Evolutionary conservation across 2,888 invertebrate species (phyloP).

Genomic region (Octodonta nipae): DNA sequence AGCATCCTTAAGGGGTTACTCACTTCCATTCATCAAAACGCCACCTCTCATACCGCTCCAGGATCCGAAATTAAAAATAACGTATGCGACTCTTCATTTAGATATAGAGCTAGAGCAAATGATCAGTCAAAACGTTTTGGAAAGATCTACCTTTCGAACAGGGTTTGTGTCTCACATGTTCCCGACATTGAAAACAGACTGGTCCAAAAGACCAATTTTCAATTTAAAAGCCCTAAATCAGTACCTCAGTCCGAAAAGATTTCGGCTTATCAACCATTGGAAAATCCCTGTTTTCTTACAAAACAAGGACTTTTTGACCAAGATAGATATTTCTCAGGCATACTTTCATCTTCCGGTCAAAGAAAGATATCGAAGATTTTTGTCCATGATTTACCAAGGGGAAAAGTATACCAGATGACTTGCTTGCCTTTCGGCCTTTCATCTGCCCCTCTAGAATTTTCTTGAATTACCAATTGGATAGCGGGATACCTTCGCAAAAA

Average conservation of each 20-base stretch:
- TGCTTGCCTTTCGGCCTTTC: slow-evolving; percentile 14
- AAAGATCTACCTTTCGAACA: slow-evolving; percentile 3
- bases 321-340: slow-evolving; percentile 9
- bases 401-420: slow-evolving; percentile 11
- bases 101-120: slow-evolving; percentile 7
- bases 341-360: slow-evolving; percentile 11
- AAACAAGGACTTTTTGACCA: slow-evolving; percentile 7
- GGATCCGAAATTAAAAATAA: background rate
- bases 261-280: slow-evolving; percentile 9
- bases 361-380: slow-evolving; percentile 9
- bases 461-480: slow-evolving; percentile 11
- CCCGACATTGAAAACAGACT: slow-evolving; percentile 9
- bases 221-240: slow-evolving; percentile 10
- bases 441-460: slow-evolving; percentile 9
- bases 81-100: slow-evolving; percentile 7
- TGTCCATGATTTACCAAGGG: slow-evolving; percentile 8
- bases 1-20: slow-evolving; percentile 10
- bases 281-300: slow-evolving; percentile 9
- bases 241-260: slow-evolving; percentile 8
- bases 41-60: slow-evolving; percentile 6
- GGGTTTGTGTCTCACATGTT: slow-evolving; percentile 11
- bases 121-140: slow-evolving; percentile 6
- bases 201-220: slow-evolving; percentile 8
- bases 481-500: slow-evolving; percentile 6
- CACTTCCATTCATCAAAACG: slow-evolving; percentile 9